Base-by-base conservation (phyloP, 1,140 invertebrate genomes). In the Bombus huntii region DNA sequence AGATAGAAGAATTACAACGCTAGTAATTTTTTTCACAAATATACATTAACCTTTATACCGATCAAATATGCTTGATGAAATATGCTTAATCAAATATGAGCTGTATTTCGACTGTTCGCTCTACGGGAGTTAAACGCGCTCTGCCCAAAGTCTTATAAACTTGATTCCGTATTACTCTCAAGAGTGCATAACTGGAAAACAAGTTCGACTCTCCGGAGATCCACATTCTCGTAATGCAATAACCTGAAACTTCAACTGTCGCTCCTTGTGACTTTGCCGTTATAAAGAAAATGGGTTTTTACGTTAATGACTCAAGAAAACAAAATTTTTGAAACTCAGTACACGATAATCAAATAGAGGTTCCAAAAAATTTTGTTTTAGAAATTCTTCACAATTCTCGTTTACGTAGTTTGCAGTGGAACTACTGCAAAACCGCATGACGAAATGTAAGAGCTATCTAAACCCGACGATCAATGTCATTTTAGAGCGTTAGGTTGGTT, bases 111-210 rank as follows among this genome's bases (percentile, higher is more conserved):
- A 47, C 31, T 31, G 66, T 66, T 68, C 66, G 28, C 25, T 34
- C n/a, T 12, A 15, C 4, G 10, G 12, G 3, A 68, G 34, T 68
- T 79, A 39, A 79, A 47, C n/a, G 3, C 3, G 34, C 25, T 59
- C 72, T 73, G 28, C 28, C 74, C 37, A 39, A 44, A 68, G 62
- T 66, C 76, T 79, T 79, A 12, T 25, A 68, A 79, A 79, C 77
- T 79, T 68, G 42, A 68, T 68, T 65, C 39, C 15, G 22, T 34
- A 79, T 79, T 68, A 47, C 31, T 31, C 77, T 65, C 77, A 28
- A 28, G 77, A 68, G 77, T 47, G 65, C 77, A 39, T 34, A 79
- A 65, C 53, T 59, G 53, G 77, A 68, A 79, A 42, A 79, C 65
- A 79, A 79, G 77, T 79, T 79, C 22, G 42, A 68, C 42, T 6